Evolutionary conservation across 2,888 invertebrate species (phyloP), one percentile per base, ranked within the genome.

Genomic region (Chloromyia formosa): DNA sequence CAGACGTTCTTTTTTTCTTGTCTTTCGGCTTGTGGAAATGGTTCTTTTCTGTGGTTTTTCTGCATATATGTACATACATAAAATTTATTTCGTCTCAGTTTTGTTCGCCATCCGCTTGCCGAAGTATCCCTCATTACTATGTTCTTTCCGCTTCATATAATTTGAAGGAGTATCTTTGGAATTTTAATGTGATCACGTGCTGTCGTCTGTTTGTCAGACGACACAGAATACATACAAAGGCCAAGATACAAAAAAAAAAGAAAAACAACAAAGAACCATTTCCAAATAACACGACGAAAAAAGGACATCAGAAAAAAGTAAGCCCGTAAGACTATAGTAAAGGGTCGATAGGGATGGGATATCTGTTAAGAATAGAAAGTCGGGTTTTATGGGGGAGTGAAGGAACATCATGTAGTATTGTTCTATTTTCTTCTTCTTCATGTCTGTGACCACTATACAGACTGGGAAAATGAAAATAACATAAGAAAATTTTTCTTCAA

Each of bases 181-280:
- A 71, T 71, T 71, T 71, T 71, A 71, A 71, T 71, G 71, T 20
- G 71, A 71, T 71, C 71, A 71, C 71, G 71, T 71, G 54, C 69
- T 53, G 69, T 69, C 69, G 69, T 69, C 69, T 69, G 56, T 71
- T 71, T 71, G 71, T 71, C 71, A 71, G 71, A 66, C 66, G 49
- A 49, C 22, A 45, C 22, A 66, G 22, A n/a, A 66, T 20, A 62
- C 27, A 35, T 35, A 35, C 27, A 35, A 35, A 16, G 53, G 10
- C 14, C 14, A 3, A n/a, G 1, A 14, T 16, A 53, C n/a, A 53
- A 1, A 53, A 12, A 1, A 23, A 23, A 27, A 27, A 35, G 23
- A 40, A 20, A 20, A 62, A 42, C 1, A 16, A 5, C 7, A 10
- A 42, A 40, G 16, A n/a, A n/a, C n/a, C n/a, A n/a, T n/a, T n/a